These are phyloP conservation scores for Tragelaphus oryx DNA, from an alignment of 2,797 vertebrate genomes.

Conservation along the genomic window DNA sequence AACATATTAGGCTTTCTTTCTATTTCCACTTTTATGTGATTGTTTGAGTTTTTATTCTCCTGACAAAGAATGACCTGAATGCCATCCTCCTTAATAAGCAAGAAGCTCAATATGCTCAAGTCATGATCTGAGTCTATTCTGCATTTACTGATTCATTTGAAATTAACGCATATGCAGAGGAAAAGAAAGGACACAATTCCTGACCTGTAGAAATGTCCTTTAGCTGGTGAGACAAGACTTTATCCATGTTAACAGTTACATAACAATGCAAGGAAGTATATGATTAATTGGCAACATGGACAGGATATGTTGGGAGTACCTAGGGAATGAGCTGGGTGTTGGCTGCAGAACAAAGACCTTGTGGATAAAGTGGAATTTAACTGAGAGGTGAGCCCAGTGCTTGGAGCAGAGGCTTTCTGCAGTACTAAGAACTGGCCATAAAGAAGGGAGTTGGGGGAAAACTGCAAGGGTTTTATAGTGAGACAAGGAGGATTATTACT, in stretches of 20 bases:
- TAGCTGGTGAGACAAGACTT: neutral
- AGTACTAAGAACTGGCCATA: neutral
- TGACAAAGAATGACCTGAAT: neutral
- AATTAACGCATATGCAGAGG: neutral
- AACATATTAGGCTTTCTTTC: neutral
- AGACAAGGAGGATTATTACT: neutral
- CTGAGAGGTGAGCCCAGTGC: neutral
- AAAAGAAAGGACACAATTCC: neutral
- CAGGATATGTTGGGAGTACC: neutral
- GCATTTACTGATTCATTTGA: neutral
- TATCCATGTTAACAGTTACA: neutral
- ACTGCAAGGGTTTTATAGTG: neutral
- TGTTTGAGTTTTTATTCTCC: neutral
- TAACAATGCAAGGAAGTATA: neutral
- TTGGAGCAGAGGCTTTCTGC: neutral
- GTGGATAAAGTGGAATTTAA: neutral
- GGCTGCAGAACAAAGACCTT: neutral
- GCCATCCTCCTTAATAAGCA: neutral
- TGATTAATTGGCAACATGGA: neutral
- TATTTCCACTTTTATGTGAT: neutral
- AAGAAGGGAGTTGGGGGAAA: neutral
- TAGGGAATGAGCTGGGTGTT: neutral
- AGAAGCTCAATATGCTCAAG: neutral
- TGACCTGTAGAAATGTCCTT: neutral
- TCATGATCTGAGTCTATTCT: neutral